Base-by-base conservation (phyloP, 2,113 vertebrate species). In the Malurus elegans region DNA sequence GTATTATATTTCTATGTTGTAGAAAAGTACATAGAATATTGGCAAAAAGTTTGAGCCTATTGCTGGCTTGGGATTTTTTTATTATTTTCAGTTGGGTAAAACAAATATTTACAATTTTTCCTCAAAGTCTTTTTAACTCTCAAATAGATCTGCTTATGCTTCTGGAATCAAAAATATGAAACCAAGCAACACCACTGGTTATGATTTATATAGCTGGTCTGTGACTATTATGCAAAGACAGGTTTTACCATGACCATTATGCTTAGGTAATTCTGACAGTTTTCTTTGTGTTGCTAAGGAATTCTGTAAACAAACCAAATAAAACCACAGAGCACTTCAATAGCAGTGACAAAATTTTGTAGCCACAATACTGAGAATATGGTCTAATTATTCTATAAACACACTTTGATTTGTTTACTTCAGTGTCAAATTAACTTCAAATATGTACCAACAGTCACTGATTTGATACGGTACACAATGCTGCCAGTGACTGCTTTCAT, bases 311-410 rank as follows among this genome's bases (percentile, higher is more conserved):
- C 97, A 98, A 97, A 97, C 92, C 84, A 29, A 96, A 97, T 62
- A 95, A 96, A 98, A 97, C 93, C 97, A 97, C 95, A 93, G 92
- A 45, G 84, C 34, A 88, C 92, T 96, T 96, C 97, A 96, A 97
- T 94, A 90, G 97, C 96, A 93, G 97, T 97, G 95, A 97, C 97
- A 97, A 97, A 97, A 97, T 91, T 96, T 97, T 79, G 66, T 93
- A 96, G 90, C 97, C 97, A 96, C 96, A 95, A 96, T 96, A 88
- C 80, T 86, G 94, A 96, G 94, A 98, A 98, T 97, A 95, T 90
- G 83, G 97, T 93, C 97, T 98, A 98, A 98, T 98, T 98, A 97
- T 97, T 98, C 96, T 96, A 96, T 98, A 98, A 98, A 98, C 98
- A 98, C 89, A 95, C 95, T 98, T 97, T 98, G 98, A 98, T 98